Evolutionary conservation across 2,797 vertebrate species (phyloP).

Genomic region (Lacerta agilis): DNA sequence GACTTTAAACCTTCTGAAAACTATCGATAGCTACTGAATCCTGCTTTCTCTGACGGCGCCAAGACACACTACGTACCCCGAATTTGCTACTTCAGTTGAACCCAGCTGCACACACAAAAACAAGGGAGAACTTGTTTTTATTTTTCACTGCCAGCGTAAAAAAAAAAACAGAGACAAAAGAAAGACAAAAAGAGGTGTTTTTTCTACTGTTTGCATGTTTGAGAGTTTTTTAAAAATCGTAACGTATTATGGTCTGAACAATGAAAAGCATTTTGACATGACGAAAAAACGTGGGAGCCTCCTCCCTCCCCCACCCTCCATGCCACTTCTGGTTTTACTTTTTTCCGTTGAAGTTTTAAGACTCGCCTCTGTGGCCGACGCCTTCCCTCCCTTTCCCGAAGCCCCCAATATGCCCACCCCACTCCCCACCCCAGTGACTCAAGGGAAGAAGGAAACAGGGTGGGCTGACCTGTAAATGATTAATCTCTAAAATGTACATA

Average conservation of each 20-base stretch:
- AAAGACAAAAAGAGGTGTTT: constrained; percentile 24
- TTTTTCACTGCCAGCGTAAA: constrained; percentile 80
- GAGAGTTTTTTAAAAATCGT: constrained; percentile 67
- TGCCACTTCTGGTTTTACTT: background rate
- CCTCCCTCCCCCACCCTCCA: background rate
- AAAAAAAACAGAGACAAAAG: constrained; percentile 4
- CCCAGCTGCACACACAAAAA: constrained; percentile 60
- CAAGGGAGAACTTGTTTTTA: constrained; percentile 69
- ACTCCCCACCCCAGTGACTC: constrained; percentile 8
- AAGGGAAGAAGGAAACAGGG: constrained; percentile 62
- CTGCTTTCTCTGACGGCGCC: constrained; percentile 25
- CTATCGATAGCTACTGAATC: background rate
- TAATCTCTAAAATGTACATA: constrained; percentile 74
- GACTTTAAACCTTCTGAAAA: background rate
- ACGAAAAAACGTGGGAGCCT: constrained; percentile 18
- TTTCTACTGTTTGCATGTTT: constrained; percentile 80
- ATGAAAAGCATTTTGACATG: constrained; percentile 61
- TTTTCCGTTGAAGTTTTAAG: constrained; percentile 20
- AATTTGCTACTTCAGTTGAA: constrained; percentile 41
- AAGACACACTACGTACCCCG: constrained; percentile 54
- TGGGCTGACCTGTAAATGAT: constrained; percentile 75
- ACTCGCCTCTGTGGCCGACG: background rate
- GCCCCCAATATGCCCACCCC: too few species aligned
- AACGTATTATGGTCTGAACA: constrained; percentile 61
- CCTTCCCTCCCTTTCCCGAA: too few species aligned